A percentile compares a stretch with the other conserved stretches of the same genome.
phyloP scores from a whole-genome alignment of 2,797 vertebrate genomes.

The Microchirus variegatus region DNA sequence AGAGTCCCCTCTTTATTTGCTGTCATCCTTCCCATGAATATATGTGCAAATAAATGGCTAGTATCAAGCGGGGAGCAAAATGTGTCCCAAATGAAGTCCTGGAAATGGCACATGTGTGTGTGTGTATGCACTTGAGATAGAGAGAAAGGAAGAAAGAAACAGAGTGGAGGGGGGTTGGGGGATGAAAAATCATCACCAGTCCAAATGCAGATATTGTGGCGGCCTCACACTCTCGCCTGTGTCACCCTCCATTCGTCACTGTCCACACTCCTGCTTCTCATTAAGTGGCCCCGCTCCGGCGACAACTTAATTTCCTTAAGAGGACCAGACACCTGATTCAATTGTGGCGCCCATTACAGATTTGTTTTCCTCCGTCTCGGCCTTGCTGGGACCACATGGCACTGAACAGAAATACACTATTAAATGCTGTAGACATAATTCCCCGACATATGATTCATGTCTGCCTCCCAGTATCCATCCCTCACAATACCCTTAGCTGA shows the following conservation, averaged over 20 bases:
- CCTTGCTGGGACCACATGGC: constrained; percentile 82
- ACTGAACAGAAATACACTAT: constrained; percentile 80
- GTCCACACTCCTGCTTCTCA: constrained; percentile 90
- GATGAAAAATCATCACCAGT: constrained; percentile 93
- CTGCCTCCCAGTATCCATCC: constrained; percentile 67
- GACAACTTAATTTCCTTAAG: constrained; percentile 99
- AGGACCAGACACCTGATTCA: constrained; percentile 99
- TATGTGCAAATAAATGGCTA: constrained; percentile 98
- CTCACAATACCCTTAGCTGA: constrained; percentile 58
- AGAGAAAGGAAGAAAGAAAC: constrained; percentile 23
- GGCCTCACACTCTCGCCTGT: constrained; percentile 85
- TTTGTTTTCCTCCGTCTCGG: constrained; percentile 79
- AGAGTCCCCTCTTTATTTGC: constrained; percentile 93
- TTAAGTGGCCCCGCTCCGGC: constrained; percentile 92
- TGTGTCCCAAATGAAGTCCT: constrained; percentile 85
- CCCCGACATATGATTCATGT: constrained; percentile 83
- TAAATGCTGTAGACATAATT: constrained; percentile 84
- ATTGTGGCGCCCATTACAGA: constrained; percentile 88
- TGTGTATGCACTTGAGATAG: constrained; percentile 2
- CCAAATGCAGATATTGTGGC: constrained; percentile 92
- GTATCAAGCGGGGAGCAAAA: constrained; percentile 93
- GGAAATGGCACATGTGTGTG: constrained; percentile 64
- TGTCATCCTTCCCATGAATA: constrained; percentile 92
- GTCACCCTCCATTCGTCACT: constrained; percentile 94
- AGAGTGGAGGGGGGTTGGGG: constrained; percentile 44